phyloP scores from a whole-genome alignment of 2,888 invertebrate genomes.

The Gibbula magus region DNA sequence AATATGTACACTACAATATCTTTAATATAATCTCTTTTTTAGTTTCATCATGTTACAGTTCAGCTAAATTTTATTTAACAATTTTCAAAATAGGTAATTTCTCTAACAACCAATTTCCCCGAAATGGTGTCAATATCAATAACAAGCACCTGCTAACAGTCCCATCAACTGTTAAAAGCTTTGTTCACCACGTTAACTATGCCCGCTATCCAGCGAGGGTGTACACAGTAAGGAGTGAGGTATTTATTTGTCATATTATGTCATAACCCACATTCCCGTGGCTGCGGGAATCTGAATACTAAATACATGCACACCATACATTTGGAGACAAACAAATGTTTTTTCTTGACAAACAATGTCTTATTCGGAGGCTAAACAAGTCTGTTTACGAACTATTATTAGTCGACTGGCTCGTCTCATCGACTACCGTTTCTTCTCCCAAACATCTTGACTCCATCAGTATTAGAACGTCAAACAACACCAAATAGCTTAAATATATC shows the following conservation, averaged over 20 bases:
- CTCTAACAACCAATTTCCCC: background rate
- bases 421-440: background rate
- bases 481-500: background rate
- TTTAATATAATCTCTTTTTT: background rate
- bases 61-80: background rate
- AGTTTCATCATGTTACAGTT: background rate
- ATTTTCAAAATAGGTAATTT: background rate
- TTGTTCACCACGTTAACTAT: background rate
- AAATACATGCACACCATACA: background rate
- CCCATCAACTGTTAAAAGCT: background rate
- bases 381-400: conserved; percentile 14
- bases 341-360: conserved; percentile 6
- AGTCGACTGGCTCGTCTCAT: background rate
- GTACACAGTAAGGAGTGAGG: background rate
- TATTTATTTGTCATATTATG: background rate
- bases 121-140: background rate
- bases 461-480: conserved; percentile 5
- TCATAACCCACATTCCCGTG: background rate
- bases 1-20: background rate
- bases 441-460: background rate
- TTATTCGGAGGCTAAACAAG: conserved; percentile 1
- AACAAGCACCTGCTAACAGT: background rate
- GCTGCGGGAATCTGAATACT: background rate
- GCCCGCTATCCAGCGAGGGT: background rate
- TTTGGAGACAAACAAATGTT: background rate